Evolutionary conservation across 1,140 invertebrate genomes (phyloP).

Genomic region (Tigriopus japonicus): DNA sequence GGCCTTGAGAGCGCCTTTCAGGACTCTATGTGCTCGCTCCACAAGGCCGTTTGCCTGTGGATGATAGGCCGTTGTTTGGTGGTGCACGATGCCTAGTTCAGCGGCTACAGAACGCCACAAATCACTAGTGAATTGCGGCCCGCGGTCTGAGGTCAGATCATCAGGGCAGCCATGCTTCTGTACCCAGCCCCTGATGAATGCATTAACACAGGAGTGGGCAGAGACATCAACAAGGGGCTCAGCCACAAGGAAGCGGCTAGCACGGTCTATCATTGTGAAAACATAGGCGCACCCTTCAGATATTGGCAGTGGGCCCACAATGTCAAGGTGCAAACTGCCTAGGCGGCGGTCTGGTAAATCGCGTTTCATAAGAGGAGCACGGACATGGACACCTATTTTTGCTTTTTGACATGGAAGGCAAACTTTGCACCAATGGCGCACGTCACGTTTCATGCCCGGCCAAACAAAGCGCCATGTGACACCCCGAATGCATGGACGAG

Average conservation of each 20-base stretch:
- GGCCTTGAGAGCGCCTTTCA: no score
- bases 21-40: no score
- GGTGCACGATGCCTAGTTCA: no score
- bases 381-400: neutral
- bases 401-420: neutral
- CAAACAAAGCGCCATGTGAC: neutral
- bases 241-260: conserved; percentile 27
- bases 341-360: conserved; percentile 22
- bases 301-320: conserved; percentile 27
- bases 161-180: no score
- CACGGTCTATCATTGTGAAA: conserved; percentile 28
- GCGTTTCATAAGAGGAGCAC: no score
- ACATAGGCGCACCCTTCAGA: conserved; percentile 22
- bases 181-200: no score
- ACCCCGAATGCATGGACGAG: neutral
- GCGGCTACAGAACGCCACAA: no score
- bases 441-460: neutral
- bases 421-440: neutral
- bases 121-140: no score
- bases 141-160: no score
- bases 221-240: conserved; percentile 23
- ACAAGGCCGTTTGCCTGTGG: no score
- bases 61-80: no score
- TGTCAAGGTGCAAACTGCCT: conserved; percentile 28
- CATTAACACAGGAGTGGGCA: conserved; percentile 14